These are phyloP conservation scores for Lathamus discolor DNA, from an alignment of 2,113 vertebrate genomes.

Conservation along the genomic window DNA sequence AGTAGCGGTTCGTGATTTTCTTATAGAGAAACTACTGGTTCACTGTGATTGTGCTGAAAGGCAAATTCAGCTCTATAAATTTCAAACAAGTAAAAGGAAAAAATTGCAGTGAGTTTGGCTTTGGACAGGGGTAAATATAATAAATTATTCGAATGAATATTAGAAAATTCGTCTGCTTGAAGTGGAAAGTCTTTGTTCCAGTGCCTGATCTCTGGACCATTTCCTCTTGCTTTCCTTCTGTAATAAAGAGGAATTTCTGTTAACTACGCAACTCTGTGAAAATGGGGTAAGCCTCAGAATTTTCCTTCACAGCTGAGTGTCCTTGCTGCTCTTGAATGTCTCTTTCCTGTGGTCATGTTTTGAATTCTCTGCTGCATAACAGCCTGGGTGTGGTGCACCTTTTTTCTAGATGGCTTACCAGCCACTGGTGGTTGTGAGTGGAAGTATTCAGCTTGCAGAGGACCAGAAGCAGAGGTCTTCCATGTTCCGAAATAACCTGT, in stretches of 20 bases:
- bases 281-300: neutral
- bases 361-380: neutral
- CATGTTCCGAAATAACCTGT: accelerated
- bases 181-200: neutral
- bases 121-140: neutral
- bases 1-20: neutral
- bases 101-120: neutral
- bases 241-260: neutral
- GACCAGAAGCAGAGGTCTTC: neutral
- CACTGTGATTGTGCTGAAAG: neutral
- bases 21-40: neutral
- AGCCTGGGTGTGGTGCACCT: neutral
- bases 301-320: neutral
- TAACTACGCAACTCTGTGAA: neutral
- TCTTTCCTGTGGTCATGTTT: neutral
- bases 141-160: neutral
- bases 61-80: neutral
- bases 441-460: neutral
- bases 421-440: neutral
- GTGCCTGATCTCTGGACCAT: neutral
- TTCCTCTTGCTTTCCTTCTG: neutral
- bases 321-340: neutral
- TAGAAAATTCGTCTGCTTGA: neutral
- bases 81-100: neutral
- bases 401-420: accelerated